These are phyloP conservation scores for Pollenia griseotomentosa DNA, from an alignment of 2,888 invertebrate genomes.

Conservation along the genomic window DNA sequence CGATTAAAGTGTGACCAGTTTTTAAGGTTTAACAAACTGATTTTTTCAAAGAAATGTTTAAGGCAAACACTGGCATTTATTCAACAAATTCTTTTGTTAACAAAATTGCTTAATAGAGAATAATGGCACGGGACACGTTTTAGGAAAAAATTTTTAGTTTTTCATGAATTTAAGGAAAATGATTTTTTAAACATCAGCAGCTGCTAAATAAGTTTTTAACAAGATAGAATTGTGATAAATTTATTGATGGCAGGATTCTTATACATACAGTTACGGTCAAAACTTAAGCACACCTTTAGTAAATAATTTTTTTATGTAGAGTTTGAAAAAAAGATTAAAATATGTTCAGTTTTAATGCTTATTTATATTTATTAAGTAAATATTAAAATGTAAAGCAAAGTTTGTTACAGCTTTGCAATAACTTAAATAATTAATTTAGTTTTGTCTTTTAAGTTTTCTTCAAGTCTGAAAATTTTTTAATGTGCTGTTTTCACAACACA, in stretches of 20 bases:
- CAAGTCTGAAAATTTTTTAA: too few relatives aligned
- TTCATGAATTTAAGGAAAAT: not conserved
- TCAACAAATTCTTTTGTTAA: constrained; percentile 29
- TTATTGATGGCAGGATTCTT: constrained; percentile 13
- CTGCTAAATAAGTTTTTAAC: constrained; percentile 15
- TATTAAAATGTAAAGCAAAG: too few relatives aligned
- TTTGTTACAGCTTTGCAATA: too few relatives aligned
- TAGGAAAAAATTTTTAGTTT: not conserved
- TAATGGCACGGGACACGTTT: not conserved
- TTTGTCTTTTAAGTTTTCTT: too few relatives aligned
- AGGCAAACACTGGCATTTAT: not conserved
- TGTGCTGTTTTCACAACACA: too few relatives aligned
- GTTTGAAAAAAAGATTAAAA: too few relatives aligned
- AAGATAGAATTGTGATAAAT: constrained; percentile 27
- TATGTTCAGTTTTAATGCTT: too few relatives aligned
- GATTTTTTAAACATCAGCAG: constrained; percentile 27
- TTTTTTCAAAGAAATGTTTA: constrained; percentile 27
- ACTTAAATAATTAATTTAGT: too few relatives aligned
- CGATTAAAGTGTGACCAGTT: constrained; percentile 62
- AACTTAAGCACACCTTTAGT: too few relatives aligned
- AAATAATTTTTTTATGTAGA: too few relatives aligned
- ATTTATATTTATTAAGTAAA: too few relatives aligned
- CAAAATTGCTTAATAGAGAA: constrained; percentile 9
- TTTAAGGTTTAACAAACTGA: constrained; percentile 7
- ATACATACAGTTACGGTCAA: too few relatives aligned